Evolutionary conservation across 2,797 vertebrate genomes (phyloP).

Genomic region (Eurystomus glaucurus): DNA sequence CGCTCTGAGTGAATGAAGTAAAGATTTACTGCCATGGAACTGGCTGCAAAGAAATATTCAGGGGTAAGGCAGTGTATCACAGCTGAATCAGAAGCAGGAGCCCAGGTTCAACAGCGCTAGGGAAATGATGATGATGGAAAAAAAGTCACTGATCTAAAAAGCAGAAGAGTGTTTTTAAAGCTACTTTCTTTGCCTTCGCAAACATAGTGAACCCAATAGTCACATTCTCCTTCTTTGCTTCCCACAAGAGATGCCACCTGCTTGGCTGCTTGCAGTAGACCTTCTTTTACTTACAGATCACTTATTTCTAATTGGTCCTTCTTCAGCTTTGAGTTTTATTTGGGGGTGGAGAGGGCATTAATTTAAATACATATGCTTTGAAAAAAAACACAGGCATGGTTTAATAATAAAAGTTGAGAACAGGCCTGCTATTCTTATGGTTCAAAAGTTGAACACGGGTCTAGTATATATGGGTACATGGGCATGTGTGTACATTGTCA

Average conservation of each 20-base stretch:
- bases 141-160: not conserved
- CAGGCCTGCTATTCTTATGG: not conserved
- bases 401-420: not conserved
- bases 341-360: not conserved
- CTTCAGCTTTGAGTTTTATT: not conserved
- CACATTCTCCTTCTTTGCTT: not conserved
- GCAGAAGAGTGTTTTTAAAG: not conserved
- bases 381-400: not conserved
- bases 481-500: not conserved
- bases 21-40: not conserved
- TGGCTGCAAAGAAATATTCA: not conserved
- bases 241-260: not conserved
- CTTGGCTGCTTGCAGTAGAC: not conserved
- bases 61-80: not conserved
- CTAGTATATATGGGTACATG: fast-evolving
- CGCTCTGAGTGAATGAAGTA: not conserved
- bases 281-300: not conserved
- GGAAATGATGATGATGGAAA: not conserved
- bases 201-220: not conserved
- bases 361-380: not conserved
- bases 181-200: not conserved
- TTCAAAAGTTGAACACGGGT: fast-evolving
- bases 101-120: not conserved
- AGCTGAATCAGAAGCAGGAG: not conserved
- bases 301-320: not conserved